These are phyloP conservation scores for Meteorus colon DNA, from an alignment of 2,888 invertebrate genomes.

Conservation along the genomic window DNA sequence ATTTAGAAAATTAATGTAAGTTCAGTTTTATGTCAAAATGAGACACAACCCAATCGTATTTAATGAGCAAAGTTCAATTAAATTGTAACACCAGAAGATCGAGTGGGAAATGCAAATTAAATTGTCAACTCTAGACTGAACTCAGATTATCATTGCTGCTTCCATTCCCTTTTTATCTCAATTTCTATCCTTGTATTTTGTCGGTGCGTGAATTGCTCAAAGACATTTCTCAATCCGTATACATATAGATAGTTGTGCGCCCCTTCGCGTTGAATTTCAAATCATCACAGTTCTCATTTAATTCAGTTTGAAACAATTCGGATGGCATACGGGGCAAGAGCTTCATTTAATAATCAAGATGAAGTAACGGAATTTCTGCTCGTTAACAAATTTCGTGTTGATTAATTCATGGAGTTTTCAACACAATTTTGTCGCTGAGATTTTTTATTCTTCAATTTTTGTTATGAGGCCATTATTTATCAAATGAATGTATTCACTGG, in stretches of 20 bases:
- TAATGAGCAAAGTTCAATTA: background rate
- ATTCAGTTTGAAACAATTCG: background rate
- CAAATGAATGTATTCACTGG: background rate
- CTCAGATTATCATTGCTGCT: background rate
- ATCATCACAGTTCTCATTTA: conserved; percentile 3
- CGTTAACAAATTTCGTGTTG: conserved; percentile 1
- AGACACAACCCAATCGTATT: background rate
- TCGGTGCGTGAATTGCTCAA: background rate
- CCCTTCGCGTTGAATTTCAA: background rate
- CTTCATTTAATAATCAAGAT: background rate
- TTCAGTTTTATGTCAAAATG: background rate
- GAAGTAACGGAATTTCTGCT: background rate
- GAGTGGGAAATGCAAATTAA: background rate
- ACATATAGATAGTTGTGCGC: background rate
- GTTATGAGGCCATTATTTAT: background rate
- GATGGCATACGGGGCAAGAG: background rate
- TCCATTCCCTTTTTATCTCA: background rate
- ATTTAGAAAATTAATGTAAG: background rate
- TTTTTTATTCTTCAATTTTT: background rate
- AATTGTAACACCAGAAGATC: background rate
- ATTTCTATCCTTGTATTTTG: background rate
- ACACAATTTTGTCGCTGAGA: background rate
- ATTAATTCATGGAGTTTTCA: background rate
- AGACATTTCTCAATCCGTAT: background rate
- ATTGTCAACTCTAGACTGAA: background rate